Evolutionary conservation across 2,113 vertebrate genomes (phyloP).

Genomic region (Xenopus tropicalis): DNA sequence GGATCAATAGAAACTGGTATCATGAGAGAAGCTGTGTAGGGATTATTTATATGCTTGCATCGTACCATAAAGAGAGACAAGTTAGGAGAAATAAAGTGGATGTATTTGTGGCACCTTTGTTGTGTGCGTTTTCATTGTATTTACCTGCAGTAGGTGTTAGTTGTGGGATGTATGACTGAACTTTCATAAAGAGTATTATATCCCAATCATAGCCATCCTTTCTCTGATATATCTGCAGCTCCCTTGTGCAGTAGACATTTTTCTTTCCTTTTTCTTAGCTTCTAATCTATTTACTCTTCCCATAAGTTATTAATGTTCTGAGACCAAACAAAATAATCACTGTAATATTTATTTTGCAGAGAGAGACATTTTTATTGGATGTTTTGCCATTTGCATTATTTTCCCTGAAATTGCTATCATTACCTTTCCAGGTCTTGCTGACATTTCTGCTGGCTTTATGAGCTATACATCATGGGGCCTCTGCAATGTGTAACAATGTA

Average conservation of each 20-base stretch:
- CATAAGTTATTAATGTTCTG: conserved; percentile 29
- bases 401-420: conserved; percentile 29
- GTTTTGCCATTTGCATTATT: conserved; percentile 28
- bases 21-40: too few species aligned
- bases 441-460: conserved; percentile 22
- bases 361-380: conserved; percentile 23
- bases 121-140: not conserved
- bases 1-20: too few species aligned
- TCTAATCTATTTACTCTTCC: conserved; percentile 11
- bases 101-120: too few species aligned
- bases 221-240: conserved; percentile 2
- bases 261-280: not conserved
- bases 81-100: too few species aligned
- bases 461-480: conserved; percentile 2
- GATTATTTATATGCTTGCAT: too few species aligned
- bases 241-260: conserved; percentile 14
- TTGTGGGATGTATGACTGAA: too few species aligned
- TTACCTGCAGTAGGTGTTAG: not conserved
- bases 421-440: conserved; percentile 31
- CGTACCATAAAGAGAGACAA: too few species aligned
- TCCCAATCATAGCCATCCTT: not conserved
- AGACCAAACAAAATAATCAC: conserved; percentile 19
- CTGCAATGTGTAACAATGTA: conserved; percentile 2
- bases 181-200: not conserved
- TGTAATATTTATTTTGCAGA: conserved; percentile 32